Evolutionary conservation across 2,888 invertebrate genomes (phyloP).

Genomic region (Ormyrus labotus): DNA sequence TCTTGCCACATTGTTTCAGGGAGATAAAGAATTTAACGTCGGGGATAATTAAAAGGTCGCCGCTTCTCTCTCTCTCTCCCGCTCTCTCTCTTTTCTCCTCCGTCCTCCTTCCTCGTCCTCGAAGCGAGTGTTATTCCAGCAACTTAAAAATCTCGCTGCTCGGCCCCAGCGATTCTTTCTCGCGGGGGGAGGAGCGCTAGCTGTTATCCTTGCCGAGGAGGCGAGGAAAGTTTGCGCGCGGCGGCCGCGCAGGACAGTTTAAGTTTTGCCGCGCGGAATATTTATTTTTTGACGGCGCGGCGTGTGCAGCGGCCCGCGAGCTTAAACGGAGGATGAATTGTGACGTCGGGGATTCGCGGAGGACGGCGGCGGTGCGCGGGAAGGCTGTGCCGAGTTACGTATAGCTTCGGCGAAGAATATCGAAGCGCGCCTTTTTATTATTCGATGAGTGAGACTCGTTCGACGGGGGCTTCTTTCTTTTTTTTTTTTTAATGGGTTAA

Average conservation of each 20-base stretch:
- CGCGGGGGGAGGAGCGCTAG: not conserved
- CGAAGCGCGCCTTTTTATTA: constrained; percentile 19
- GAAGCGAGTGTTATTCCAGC: constrained; percentile 41
- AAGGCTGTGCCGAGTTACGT: constrained; percentile 2
- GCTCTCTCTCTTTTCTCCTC: not conserved
- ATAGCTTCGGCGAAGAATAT: constrained; percentile 33
- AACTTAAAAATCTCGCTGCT: constrained; percentile 38
- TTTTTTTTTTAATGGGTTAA: not conserved
- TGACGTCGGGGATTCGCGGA: constrained; percentile 22
- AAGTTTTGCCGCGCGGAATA: constrained; percentile 34
- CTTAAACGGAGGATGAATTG: constrained; percentile 20
- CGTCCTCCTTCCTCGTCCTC: not conserved
- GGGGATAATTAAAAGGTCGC: constrained; percentile 79
- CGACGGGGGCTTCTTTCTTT: not conserved
- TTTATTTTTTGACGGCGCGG: constrained; percentile 40
- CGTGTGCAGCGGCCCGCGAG: not conserved
- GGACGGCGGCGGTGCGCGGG: too few relatives aligned
- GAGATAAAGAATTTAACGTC: constrained; percentile 82
- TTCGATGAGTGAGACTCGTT: not conserved
- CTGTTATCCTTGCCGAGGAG: constrained; percentile 36
- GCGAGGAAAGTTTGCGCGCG: constrained; percentile 17
- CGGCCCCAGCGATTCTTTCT: not conserved
- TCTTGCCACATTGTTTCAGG: constrained; percentile 79
- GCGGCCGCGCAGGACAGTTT: not conserved
- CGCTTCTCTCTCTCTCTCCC: not conserved